Evolutionary conservation across 2,113 vertebrate species (phyloP).

Genomic region (Daboia siamensis): DNA sequence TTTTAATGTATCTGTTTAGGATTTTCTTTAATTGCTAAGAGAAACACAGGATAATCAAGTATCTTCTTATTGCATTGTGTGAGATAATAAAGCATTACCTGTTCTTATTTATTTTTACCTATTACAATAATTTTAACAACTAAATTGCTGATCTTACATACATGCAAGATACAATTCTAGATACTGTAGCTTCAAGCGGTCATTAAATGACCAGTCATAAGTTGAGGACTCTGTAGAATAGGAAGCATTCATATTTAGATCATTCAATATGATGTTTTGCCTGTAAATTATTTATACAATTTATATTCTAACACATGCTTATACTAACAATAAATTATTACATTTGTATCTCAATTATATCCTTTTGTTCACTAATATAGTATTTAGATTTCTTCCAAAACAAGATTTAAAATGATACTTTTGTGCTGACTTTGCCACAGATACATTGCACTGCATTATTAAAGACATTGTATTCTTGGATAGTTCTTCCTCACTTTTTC

Average conservation of each 20-base stretch:
- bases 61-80: neutral
- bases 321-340: neutral
- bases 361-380: neutral
- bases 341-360: neutral
- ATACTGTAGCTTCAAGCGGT: neutral
- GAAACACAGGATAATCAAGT: neutral
- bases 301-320: neutral
- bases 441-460: neutral
- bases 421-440: neutral
- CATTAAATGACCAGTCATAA: neutral
- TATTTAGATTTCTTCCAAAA: neutral
- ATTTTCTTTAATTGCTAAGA: neutral
- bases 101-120: neutral
- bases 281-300: neutral
- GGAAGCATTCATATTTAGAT: neutral
- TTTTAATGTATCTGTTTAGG: neutral
- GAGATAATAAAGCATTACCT: neutral
- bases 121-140: neutral
- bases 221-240: neutral
- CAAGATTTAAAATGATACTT: neutral
- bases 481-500: neutral
- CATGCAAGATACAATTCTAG: neutral
- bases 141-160: neutral
- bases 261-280: neutral
- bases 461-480: neutral